Evolutionary conservation across 2,888 invertebrate genomes (phyloP), one percentile per base, ranked within the genome.

Genomic region (Odontomyia ornata): DNA sequence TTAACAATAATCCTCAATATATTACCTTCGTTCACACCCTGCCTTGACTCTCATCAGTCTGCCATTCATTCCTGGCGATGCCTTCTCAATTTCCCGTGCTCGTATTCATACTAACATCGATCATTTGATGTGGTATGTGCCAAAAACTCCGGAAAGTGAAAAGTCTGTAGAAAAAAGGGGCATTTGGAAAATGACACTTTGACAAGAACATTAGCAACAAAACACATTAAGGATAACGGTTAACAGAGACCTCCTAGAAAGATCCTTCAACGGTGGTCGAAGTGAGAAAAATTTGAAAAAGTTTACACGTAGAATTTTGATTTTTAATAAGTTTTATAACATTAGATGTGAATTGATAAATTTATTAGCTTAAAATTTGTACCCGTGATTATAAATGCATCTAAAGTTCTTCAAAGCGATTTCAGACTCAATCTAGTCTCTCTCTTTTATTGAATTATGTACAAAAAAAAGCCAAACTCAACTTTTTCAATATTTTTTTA

Each of bases 141-240:
- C 73, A 57, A 73, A 57, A 69, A 18, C 13, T 18, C 36, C 57
- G 28, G 27, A 57, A 60, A 57, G 23, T n/a, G n/a, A n/a, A n/a
- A n/a, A n/a, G n/a, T n/a, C n/a, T n/a, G n/a, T n/a, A n/a, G n/a
- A n/a, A 9, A 71, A 78, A 76, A 71, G n/a, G 69, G 69, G 67
- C 76, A 47, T 72, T 46, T 36, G 62, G 64, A 78, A 78, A 64
- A 15, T 77, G 78, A 78, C 76, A 78, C 75, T 71, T 77, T 69
- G 73, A 78, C 77, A 77, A 78, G 75, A 78, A 78, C 77, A 78
- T 77, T 78, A 60, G 71, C 71, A 78, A 77, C 77, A 78, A 77
- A 73, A 73, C 73, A 73, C 73, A 43, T 73, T 57, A 57, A 36
- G 57, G 57, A 64, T 62, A n/a, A 76, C 69, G 46, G 27, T 13